Conservation (phyloP, 2,888 invertebrate species). For the Neocrepidodera transversa region DNA sequence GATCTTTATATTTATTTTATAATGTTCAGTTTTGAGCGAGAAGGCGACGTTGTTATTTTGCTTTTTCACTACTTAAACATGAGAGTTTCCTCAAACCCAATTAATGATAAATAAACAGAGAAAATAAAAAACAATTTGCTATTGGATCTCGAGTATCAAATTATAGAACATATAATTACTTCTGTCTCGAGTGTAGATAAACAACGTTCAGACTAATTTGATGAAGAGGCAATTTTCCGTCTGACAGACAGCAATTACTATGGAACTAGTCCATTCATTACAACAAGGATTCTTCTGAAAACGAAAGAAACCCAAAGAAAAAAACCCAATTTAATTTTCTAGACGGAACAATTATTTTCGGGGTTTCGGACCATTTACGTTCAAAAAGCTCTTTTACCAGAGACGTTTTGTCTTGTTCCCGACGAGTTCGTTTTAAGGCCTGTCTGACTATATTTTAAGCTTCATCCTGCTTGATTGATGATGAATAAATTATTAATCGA, state of each 20-base stretch:
- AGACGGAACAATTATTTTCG: slow-evolving; percentile 23
- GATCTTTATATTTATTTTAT: no score
- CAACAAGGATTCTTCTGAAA: slow-evolving; percentile 6
- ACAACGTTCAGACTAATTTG: slow-evolving; percentile 7
- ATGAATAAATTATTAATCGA: slow-evolving; percentile 21
- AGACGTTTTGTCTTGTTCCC: slow-evolving; percentile 20
- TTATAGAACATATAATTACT: no score
- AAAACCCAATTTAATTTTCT: slow-evolving; percentile 24
- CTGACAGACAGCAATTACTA: slow-evolving; percentile 11
- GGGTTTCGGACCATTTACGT: slow-evolving; percentile 25
- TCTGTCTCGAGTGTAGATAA: slow-evolving; percentile 1
- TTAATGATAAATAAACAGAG: no score
- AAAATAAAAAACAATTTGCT: no score
- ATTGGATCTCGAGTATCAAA: no score
- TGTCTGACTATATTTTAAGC: slow-evolving; percentile 17
- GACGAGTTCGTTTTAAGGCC: slow-evolving; percentile 16
- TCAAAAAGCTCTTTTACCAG: slow-evolving; percentile 15
- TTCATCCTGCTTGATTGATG: slow-evolving; percentile 19
- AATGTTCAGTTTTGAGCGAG: no score
- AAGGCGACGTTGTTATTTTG: no score
- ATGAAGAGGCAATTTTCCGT: slow-evolving; percentile 6
- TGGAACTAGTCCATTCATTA: slow-evolving; percentile 9
- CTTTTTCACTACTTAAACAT: no score
- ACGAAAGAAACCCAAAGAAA: slow-evolving; percentile 8
- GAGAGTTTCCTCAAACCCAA: no score